Percentiles rank a stretch among this genome's conserved stretches.
Evolutionary conservation across 2,797 vertebrate genomes (phyloP).

Genomic region (Acridotheres tristis): DNA sequence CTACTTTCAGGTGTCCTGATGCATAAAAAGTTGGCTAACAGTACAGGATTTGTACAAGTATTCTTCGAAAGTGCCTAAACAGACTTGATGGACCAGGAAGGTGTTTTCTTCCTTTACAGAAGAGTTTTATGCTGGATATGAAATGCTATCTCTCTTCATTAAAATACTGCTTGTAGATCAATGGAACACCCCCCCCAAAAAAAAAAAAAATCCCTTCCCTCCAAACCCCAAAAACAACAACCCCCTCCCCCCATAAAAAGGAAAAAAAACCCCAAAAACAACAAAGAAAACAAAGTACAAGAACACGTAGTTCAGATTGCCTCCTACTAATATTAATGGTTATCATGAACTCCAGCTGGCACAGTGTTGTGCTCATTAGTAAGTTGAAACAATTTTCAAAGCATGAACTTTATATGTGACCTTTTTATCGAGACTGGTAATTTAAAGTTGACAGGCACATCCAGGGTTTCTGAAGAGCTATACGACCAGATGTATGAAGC

Average conservation of each 20-base stretch:
- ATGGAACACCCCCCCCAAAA: too few species aligned
- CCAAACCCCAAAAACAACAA: too few species aligned
- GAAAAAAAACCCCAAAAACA: too few species aligned
- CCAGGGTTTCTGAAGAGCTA: not conserved
- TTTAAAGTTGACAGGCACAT: not conserved
- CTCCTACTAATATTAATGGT: not conserved
- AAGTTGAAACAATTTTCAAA: not conserved
- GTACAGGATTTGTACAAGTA: not conserved
- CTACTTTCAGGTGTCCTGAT: not conserved
- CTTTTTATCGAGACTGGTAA: not conserved
- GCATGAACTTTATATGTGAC: not conserved
- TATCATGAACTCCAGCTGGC: not conserved
- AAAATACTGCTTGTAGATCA: not conserved
- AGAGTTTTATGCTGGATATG: not conserved
- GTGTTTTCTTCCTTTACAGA: not conserved
- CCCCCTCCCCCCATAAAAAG: not conserved
- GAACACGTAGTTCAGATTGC: not conserved
- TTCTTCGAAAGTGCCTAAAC: not conserved
- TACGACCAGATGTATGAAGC: not conserved
- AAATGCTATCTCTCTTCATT: not conserved
- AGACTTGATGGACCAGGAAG: not conserved
- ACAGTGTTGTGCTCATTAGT: not conserved
- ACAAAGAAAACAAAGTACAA: not conserved
- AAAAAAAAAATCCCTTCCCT: too few species aligned
- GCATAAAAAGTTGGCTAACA: not conserved